Evolutionary conservation across 2,888 invertebrate genomes (phyloP), one percentile per base, ranked within the genome.

Genomic region (Hyposoter dolosus): DNA sequence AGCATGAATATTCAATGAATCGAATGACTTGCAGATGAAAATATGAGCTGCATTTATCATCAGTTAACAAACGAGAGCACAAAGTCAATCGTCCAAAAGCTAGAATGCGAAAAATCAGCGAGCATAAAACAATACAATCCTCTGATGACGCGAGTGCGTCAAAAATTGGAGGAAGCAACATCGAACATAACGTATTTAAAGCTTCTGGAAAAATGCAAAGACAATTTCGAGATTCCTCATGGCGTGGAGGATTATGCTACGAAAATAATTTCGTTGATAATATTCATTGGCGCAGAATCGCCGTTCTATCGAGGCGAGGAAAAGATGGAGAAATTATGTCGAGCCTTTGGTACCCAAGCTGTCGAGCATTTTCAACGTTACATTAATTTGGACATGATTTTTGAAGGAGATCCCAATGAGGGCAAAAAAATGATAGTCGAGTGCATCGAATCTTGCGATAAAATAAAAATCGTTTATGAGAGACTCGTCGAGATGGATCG

Each of bases 221-320:
- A 94, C 74, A 91, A 93, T 82, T 90, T 96, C n/a, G 90, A 92
- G 28, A 94, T 91, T 72, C 93, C 95, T 0, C 90, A 91, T 7
- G 94, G 95, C 47, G 94, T 95, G 40, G 94, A 95, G 6, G 91
- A 91, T 17, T 89, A 93, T 88, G 88, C 96, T 53, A 95, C 95
- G 7, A 94, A 94, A 76, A 94, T 95, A 60, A 91, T 96, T 12
- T 94, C 95, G 87, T 89, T 95, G 7, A 94, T 95, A 66, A 91
- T 95, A 84, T 95, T 95, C 87, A 95, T 96, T 85, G 95, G 95
- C 95, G 92, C 93, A 32, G 95, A 95, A 90, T 95, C 96, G 0
- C 94, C 95, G 50, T 95, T 95, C 91, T 96, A 95, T 90, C 95
- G 94, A 80, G 93, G 94, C 2, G 91, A 92, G 66, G 90, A 91